Conservation (phyloP, 2,888 invertebrate genomes). For the Busseola fusca region DNA sequence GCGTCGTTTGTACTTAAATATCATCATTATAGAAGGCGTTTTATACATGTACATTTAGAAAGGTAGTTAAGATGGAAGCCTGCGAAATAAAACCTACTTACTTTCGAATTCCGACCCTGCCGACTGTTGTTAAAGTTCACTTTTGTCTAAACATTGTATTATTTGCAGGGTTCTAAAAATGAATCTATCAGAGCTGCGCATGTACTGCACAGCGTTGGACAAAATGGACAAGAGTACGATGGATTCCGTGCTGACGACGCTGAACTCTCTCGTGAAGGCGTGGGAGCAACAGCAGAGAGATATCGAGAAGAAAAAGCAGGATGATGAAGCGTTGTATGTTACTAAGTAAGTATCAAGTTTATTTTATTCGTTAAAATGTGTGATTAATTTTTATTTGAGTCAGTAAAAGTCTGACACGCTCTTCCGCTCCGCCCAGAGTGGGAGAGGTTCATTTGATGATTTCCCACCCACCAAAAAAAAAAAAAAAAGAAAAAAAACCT, state of each 20-base stretch:
- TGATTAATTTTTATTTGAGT: too few relatives aligned
- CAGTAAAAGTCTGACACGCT: too few relatives aligned
- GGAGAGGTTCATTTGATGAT: too few relatives aligned
- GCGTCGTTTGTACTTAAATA: background rate
- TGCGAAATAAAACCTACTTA: background rate
- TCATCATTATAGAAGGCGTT: background rate
- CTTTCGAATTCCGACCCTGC: background rate
- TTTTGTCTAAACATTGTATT: background rate
- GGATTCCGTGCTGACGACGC: conserved; percentile 85
- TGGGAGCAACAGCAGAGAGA: conserved; percentile 94
- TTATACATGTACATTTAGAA: background rate
- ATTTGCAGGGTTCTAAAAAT: conserved; percentile 90
- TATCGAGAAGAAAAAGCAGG: conserved; percentile 90
- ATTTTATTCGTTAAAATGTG: too few relatives aligned
- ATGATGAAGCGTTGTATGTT: conserved; percentile 93
- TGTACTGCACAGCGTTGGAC: conserved; percentile 89
- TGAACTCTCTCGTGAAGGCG: conserved; percentile 90
- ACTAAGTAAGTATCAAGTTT: conserved; percentile 86
- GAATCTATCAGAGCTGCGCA: conserved; percentile 91
- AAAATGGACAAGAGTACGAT: conserved; percentile 82
- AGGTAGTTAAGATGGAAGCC: background rate
- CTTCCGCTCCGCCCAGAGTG: too few relatives aligned
- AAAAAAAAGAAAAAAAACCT: too few relatives aligned
- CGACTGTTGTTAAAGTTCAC: background rate
- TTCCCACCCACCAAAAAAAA: too few relatives aligned